A percentile compares a stretch with the other conserved stretches of the same genome.
phyloP scores from a whole-genome alignment of 2,113 vertebrate species.

The Coregonus clupeaformis region DNA sequence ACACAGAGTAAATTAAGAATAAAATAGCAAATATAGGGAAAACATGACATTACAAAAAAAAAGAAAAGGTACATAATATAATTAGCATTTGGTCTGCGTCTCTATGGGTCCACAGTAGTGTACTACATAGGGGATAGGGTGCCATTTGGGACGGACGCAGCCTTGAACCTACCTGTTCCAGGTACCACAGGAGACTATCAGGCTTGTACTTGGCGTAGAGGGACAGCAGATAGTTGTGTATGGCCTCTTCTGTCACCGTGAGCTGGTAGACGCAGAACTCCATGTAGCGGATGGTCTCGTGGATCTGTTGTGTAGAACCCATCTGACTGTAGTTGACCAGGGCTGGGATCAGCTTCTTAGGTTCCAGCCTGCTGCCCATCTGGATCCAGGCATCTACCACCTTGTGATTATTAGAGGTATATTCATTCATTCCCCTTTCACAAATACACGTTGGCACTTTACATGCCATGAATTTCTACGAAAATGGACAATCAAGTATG shows the following conservation, averaged over 20 bases:
- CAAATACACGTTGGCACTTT: too few relatives aligned
- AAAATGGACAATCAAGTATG: too few relatives aligned
- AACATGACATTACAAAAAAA: too few relatives aligned
- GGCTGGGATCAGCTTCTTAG: conserved; percentile 94
- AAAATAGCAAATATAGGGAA: too few relatives aligned
- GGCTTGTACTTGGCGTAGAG: conserved; percentile 92
- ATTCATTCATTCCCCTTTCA: too few relatives aligned
- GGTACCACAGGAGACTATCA: conserved; percentile 82
- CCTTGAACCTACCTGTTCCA: conserved; percentile 71
- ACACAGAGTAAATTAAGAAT: too few relatives aligned
- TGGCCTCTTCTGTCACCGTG: conserved; percentile 90
- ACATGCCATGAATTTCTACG: too few relatives aligned
- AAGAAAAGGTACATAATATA: too few relatives aligned
- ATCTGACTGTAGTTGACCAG: conserved; percentile 97
- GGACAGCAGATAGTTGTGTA: conserved; percentile 95
- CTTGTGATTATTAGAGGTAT: background rate
- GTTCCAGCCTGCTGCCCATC: conserved; percentile 89
- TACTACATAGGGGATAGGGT: too few relatives aligned
- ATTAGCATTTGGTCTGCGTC: too few relatives aligned
- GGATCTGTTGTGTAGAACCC: conserved; percentile 90
- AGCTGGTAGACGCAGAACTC: conserved; percentile 95
- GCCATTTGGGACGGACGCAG: too few relatives aligned
- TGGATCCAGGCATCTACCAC: conserved; percentile 96
- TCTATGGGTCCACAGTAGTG: too few relatives aligned
- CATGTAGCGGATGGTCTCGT: conserved; percentile 95